phyloP scores from a whole-genome alignment of 2,888 invertebrate genomes.

The Leptinotarsa haldemani region DNA sequence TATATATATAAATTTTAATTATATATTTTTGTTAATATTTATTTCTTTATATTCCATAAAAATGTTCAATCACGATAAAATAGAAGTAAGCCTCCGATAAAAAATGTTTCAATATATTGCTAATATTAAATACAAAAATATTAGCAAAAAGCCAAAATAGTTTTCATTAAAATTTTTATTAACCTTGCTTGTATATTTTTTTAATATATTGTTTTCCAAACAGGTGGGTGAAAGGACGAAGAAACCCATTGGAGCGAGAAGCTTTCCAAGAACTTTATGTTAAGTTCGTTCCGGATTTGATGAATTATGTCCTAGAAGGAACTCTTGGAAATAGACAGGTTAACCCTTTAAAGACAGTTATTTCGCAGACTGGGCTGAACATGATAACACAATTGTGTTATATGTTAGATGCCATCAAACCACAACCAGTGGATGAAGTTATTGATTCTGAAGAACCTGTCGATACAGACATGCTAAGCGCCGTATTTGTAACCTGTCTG shows the following conservation, averaged over 20 bases:
- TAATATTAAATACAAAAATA: too few relatives aligned
- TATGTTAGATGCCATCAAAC: slow-evolving; percentile 81
- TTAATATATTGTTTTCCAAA: neutral
- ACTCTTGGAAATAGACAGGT: slow-evolving; percentile 76
- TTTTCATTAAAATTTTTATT: neutral
- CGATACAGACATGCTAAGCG: slow-evolving; percentile 74
- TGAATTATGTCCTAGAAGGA: slow-evolving; percentile 78
- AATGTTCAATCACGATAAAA: too few relatives aligned
- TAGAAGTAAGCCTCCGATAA: too few relatives aligned
- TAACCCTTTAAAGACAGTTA: slow-evolving; percentile 81
- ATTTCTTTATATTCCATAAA: too few relatives aligned
- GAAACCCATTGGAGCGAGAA: slow-evolving; percentile 66
- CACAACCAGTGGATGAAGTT: slow-evolving; percentile 53
- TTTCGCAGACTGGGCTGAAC: slow-evolving; percentile 87
- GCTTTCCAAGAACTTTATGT: slow-evolving; percentile 74
- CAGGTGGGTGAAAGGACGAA: slow-evolving; percentile 76
- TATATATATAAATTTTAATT: too few relatives aligned
- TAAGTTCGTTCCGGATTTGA: slow-evolving; percentile 78
- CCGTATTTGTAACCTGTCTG: slow-evolving; percentile 79
- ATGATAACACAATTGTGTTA: slow-evolving; percentile 87
- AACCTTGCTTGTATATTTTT: neutral
- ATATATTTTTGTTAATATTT: too few relatives aligned
- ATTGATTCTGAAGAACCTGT: slow-evolving; percentile 63
- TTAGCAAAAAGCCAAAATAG: too few relatives aligned
- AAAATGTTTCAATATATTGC: too few relatives aligned